These are phyloP conservation scores for Lasiommata megera DNA, from an alignment of 2,888 invertebrate genomes.

Conservation along the genomic window DNA sequence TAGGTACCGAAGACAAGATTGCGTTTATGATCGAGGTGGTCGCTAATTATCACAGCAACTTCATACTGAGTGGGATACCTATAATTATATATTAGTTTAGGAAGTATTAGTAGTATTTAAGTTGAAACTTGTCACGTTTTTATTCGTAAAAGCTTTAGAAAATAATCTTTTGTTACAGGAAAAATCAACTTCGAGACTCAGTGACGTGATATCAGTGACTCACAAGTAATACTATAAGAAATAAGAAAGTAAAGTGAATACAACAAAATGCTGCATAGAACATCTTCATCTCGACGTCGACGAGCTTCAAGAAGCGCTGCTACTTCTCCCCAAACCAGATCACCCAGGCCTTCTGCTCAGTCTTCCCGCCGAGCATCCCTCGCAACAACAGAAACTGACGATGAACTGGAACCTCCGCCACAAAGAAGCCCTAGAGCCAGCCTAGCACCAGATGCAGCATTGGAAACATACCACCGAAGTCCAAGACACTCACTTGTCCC, in stretches of 20 bases:
- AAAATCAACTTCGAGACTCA: neutral
- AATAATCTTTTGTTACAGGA: slow-evolving; percentile 20
- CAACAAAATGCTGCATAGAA: slow-evolving; percentile 82
- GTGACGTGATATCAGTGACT: neutral
- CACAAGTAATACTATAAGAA: neutral
- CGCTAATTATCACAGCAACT: too few species aligned
- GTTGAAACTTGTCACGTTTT: too few species aligned
- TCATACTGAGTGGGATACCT: too few species aligned
- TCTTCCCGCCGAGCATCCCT: slow-evolving; percentile 80
- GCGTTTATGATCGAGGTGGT: too few species aligned
- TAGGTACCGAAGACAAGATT: too few species aligned
- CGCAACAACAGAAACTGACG: slow-evolving; percentile 83
- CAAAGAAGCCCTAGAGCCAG: slow-evolving; percentile 81
- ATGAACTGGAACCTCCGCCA: slow-evolving; percentile 71
- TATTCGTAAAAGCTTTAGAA: too few species aligned
- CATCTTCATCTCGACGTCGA: slow-evolving; percentile 84
- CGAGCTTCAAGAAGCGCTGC: slow-evolving; percentile 85
- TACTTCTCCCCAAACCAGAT: slow-evolving; percentile 82
- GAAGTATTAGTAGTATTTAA: too few species aligned
- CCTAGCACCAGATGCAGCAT: slow-evolving; percentile 78
- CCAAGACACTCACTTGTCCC: slow-evolving; percentile 81
- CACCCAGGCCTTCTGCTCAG: slow-evolving; percentile 72
- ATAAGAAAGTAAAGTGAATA: neutral
- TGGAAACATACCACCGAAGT: slow-evolving; percentile 78
- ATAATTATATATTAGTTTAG: too few species aligned